phyloP scores from a whole-genome alignment of 1,140 invertebrate species.

The Caenorhabditis brenneri region DNA sequence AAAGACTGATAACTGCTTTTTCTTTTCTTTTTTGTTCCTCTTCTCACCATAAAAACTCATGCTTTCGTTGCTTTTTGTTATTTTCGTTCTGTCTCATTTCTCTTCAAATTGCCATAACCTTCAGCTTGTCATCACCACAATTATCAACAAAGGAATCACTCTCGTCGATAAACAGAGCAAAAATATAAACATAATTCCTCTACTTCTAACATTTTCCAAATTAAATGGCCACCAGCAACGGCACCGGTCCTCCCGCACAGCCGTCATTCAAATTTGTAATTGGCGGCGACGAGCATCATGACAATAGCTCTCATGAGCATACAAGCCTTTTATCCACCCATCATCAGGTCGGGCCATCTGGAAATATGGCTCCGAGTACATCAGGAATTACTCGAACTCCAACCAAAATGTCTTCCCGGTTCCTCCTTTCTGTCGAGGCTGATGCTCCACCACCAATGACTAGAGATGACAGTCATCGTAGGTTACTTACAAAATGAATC shows the following conservation, averaged over 20 bases:
- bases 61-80: not conserved
- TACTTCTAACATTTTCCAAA: not conserved
- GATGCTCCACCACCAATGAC: constrained; percentile 30
- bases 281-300: not conserved
- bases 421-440: not conserved
- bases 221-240: constrained; percentile 11
- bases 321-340: constrained; percentile 5
- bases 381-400: not conserved
- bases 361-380: not conserved
- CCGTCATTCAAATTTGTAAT: constrained; percentile 14
- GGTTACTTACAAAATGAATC: not conserved
- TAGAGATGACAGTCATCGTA: constrained; percentile 42
- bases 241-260: not conserved
- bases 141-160: not conserved
- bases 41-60: not conserved
- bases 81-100: not conserved
- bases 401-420: not conserved
- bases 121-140: not conserved
- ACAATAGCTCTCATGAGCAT: constrained; percentile 12
- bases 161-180: not conserved
- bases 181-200: not conserved
- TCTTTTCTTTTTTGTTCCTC: not conserved
- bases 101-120: not conserved
- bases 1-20: too few relatives aligned
- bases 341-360: not conserved